Evolutionary conservation across 92 coral and sea anemone genomes (phyloP).

Genomic region (Nematostella vectensis): DNA sequence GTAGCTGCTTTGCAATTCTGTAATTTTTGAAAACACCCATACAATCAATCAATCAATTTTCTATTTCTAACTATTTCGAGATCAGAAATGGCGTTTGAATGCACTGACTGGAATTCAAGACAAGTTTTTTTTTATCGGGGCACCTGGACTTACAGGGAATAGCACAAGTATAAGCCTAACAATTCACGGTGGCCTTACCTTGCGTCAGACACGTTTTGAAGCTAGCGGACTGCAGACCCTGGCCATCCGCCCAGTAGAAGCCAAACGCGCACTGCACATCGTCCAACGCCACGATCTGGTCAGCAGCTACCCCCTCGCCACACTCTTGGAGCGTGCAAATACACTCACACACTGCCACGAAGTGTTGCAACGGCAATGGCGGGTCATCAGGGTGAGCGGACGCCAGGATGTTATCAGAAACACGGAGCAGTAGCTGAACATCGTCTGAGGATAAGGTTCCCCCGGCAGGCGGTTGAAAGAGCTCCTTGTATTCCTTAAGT

Average conservation of each 20-base stretch:
- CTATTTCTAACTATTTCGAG: too few species aligned
- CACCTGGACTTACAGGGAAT: too few species aligned
- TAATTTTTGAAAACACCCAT: too few species aligned
- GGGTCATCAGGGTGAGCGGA: slow-evolving; percentile 39
- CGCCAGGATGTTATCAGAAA: slow-evolving; percentile 53
- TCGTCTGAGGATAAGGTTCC: slow-evolving; percentile 62
- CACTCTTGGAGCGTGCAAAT: slow-evolving; percentile 86
- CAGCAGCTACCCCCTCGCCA: slow-evolving; percentile 60
- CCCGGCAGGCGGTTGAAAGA: slow-evolving; percentile 80
- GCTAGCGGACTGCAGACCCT: too few species aligned
- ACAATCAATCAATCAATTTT: too few species aligned
- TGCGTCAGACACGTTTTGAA: too few species aligned
- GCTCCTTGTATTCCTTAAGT: slow-evolving; percentile 87
- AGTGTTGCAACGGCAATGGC: slow-evolving; percentile 69
- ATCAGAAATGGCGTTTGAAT: too few species aligned
- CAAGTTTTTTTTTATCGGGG: too few species aligned
- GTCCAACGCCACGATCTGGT: slow-evolving; percentile 50
- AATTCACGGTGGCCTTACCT: too few species aligned
- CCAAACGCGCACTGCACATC: slow-evolving; percentile 60
- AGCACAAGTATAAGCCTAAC: too few species aligned
- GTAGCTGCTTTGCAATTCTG: too few species aligned
- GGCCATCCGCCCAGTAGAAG: slow-evolving; percentile 74
- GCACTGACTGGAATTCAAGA: too few species aligned
- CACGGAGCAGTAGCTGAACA: slow-evolving; percentile 59
- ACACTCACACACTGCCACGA: slow-evolving; percentile 71